Evolutionary conservation across 1,140 invertebrate species (phyloP).

Genomic region (Berghia stephanieae): DNA sequence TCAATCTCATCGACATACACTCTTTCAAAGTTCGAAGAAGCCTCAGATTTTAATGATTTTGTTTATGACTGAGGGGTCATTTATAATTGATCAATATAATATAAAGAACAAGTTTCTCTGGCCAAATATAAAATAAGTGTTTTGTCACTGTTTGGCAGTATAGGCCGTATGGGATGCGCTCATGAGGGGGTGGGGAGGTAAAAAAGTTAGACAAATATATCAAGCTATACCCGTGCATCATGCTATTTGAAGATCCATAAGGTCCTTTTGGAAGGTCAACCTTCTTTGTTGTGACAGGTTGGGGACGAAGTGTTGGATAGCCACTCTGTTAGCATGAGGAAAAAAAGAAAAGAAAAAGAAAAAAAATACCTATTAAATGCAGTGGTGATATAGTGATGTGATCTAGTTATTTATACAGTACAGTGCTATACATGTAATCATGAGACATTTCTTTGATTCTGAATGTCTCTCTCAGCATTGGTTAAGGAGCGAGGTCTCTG

Average conservation of each 20-base stretch:
- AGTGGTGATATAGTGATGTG: neutral
- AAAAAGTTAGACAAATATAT: neutral
- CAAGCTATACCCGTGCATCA: constrained; percentile 47
- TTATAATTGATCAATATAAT: no score
- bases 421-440: no score
- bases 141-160: no score
- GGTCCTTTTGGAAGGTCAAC: constrained; percentile 43
- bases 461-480: neutral
- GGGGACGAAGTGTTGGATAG: constrained; percentile 45
- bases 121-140: no score
- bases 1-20: no score
- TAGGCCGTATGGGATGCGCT: no score
- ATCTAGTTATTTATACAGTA: neutral
- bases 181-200: no score
- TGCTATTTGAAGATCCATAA: constrained; percentile 49
- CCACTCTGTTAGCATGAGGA: constrained; percentile 20
- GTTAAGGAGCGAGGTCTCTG: neutral
- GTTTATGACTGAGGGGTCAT: no score
- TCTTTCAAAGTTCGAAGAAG: no score
- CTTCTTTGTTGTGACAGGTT: constrained; percentile 39
- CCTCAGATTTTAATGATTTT: no score
- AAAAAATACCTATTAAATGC: neutral
- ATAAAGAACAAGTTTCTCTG: no score
- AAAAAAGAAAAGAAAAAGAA: neutral
- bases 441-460: neutral